Evolutionary conservation across 2,797 vertebrate genomes (phyloP).

Genomic region (Micrastur ruficollis): DNA sequence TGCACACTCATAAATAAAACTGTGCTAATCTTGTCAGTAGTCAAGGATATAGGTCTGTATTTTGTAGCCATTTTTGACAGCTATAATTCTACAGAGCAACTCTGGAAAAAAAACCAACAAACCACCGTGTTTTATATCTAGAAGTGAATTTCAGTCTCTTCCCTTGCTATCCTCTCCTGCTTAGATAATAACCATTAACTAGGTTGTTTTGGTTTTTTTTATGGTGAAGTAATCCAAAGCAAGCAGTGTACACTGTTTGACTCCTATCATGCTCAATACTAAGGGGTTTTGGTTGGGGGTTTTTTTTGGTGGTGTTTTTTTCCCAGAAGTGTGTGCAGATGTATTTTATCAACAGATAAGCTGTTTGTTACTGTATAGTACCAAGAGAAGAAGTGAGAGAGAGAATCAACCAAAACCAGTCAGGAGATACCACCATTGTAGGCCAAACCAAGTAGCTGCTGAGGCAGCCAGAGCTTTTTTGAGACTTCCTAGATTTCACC

Average conservation of each 20-base stretch:
- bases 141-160: background rate
- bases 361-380: background rate
- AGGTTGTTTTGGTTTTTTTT: background rate
- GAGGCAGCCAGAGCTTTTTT: background rate
- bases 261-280: background rate
- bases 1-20: constrained; percentile 32
- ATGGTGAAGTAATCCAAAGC: background rate
- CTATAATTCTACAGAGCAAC: background rate
- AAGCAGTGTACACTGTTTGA: background rate
- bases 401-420: background rate
- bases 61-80: constrained; percentile 27
- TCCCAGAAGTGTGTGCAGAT: background rate
- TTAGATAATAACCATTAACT: background rate
- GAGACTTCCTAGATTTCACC: constrained; percentile 9
- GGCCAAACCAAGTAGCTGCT: background rate
- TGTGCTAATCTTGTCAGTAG: background rate
- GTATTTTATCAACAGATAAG: background rate
- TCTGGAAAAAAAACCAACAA: background rate
- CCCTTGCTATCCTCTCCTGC: background rate
- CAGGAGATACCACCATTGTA: background rate
- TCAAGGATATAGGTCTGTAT: background rate
- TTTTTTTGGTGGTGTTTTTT: background rate
- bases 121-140: background rate
- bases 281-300: background rate
- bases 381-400: background rate